Evolutionary conservation across 2,113 vertebrate genomes (phyloP), one percentile per base, ranked within the genome.

Genomic region (Gobio gobio): DNA sequence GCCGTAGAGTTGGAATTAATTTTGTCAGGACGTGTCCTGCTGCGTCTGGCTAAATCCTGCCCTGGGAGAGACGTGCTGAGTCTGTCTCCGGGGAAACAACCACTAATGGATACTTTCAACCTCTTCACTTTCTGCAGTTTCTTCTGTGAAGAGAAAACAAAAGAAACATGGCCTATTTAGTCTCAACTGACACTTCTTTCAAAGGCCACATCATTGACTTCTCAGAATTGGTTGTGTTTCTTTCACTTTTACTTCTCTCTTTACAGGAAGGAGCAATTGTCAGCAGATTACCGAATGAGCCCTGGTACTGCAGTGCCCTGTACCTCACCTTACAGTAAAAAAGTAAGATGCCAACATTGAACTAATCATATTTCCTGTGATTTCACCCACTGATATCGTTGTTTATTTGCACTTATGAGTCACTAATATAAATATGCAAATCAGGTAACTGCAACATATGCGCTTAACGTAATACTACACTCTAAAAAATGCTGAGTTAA

Each of bases 1-100:
- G 89, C 90, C 85, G 51, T 80, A 91, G 90, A 91, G 89, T 90
- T 88, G 85, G 88, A 92, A 91, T 93, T 93, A 92, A 93, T 93
- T 90, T 93, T 74, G 90, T 89, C 82, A 85, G 83, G 82, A 75
- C 75, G 40, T 43, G 14, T 86, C 92, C 92, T 80, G 73, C 93
- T 93, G 93, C 54, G 91, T 84, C 87, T 68, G 24, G 90, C 90
- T 90, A 91, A 87, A 91, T 92, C 93, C 90, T 89, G 86, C 89
- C 87, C 91, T 88, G 86, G 63, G 85, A 64, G 83, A 90, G 83
- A 90, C 90, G 78, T 92, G 91, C 88, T 90, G 87, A 75, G 87
- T 63, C 68, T 22, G 24, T 90, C 76, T 3, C 93, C 85, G 83
- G 89, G 91, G 92, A 86, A 91, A 94, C 92, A 91, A 94, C 92